Evolutionary conservation across 2,797 vertebrate genomes (phyloP).

Genomic region (Heliangelus exortis): DNA sequence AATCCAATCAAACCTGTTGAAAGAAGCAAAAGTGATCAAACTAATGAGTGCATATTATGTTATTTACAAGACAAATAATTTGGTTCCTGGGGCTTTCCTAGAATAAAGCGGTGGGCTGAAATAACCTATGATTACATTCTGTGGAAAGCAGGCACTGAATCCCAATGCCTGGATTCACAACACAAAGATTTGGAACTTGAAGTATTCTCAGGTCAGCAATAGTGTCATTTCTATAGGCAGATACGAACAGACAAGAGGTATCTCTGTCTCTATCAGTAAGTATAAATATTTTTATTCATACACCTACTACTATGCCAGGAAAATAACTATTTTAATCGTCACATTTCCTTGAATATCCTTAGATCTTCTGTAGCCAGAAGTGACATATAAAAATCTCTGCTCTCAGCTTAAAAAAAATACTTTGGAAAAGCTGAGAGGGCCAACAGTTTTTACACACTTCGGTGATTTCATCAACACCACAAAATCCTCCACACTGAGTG

Average conservation of each 20-base stretch:
- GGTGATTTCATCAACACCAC: background rate
- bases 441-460: background rate
- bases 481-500: background rate
- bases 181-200: background rate
- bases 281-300: background rate
- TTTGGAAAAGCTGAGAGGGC: background rate
- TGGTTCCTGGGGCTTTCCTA: constrained; percentile 64
- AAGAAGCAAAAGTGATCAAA: constrained; percentile 71
- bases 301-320: background rate
- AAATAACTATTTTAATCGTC: background rate
- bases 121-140: constrained; percentile 68
- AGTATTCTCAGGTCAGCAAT: constrained; percentile 24
- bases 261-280: background rate
- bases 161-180: background rate
- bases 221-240: background rate
- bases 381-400: background rate
- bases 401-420: background rate
- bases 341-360: background rate
- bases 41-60: constrained; percentile 65
- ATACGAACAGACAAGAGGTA: background rate
- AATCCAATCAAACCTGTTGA: constrained; percentile 71
- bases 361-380: background rate
- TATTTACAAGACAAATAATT: constrained; percentile 74
- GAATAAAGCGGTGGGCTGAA: constrained; percentile 59
- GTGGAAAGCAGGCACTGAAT: constrained; percentile 33